Conservation (phyloP, 2,797 vertebrate genomes). For the Centroberyx gerrardi region DNA sequence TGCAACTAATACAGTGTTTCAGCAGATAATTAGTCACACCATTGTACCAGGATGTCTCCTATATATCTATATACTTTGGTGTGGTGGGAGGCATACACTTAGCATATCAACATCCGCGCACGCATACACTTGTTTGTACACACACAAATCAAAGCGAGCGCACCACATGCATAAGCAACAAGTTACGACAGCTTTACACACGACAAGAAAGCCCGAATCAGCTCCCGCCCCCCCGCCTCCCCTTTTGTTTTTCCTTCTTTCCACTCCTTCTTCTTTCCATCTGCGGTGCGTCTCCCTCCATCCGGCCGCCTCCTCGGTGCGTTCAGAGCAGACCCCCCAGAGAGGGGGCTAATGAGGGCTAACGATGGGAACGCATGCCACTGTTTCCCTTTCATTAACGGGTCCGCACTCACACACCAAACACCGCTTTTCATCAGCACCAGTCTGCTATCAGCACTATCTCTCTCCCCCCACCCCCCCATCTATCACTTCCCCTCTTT, state of each 20-base stretch:
- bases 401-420: conserved; percentile 43
- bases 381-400: conserved; percentile 76
- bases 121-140: neutral
- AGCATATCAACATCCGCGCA: neutral
- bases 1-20: conserved; percentile 84
- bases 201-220: conserved; percentile 42
- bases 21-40: conserved; percentile 83
- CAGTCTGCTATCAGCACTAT: conserved; percentile 31
- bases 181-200: conserved; percentile 23
- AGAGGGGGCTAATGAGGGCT: conserved; percentile 79
- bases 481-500: conserved; percentile 49
- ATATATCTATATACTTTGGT: conserved; percentile 1
- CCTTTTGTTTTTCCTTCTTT: conserved; percentile 45
- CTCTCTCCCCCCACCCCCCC: conserved; percentile 26
- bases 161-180: conserved; percentile 8
- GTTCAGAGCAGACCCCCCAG: conserved; percentile 59
- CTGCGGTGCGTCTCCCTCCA: conserved; percentile 38
- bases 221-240: conserved; percentile 11
- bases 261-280: conserved; percentile 15
- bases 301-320: conserved; percentile 37
- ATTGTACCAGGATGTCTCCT: conserved; percentile 61
- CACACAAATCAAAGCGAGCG: conserved; percentile 28
- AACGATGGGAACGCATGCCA: conserved; percentile 68
- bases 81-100: conserved; percentile 12
- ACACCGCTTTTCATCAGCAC: conserved; percentile 67